Conservation (phyloP, 2,888 invertebrate species). For the Mythimna pallens region DNA sequence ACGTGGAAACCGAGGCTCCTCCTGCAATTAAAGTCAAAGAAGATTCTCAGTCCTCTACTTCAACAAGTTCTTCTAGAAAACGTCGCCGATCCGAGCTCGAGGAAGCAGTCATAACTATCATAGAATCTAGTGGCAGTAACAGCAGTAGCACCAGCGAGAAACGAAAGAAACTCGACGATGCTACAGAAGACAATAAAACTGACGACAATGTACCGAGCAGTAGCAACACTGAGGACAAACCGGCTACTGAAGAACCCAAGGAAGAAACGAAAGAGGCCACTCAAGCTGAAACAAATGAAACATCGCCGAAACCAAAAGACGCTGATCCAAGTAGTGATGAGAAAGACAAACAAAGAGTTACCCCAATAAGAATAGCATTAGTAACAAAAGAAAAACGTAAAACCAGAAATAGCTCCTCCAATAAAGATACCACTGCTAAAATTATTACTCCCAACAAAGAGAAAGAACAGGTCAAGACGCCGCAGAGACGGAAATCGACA, state of each 20-base stretch:
- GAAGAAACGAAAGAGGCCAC: conserved; percentile 18
- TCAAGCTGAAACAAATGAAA: conserved; percentile 36
- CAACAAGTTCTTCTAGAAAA: conserved; percentile 72
- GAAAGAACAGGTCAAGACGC: conserved; percentile 53
- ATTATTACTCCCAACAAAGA: conserved; percentile 57
- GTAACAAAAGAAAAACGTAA: conserved; percentile 69
- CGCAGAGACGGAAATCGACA: conserved; percentile 57
- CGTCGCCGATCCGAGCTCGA: conserved; percentile 82
- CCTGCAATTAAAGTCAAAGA: conserved; percentile 40
- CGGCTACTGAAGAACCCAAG: conserved; percentile 46
- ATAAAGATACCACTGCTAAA: conserved; percentile 58
- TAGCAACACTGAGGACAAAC: conserved; percentile 52
- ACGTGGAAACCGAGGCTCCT: conserved; percentile 68
- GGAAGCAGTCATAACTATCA: conserved; percentile 77
- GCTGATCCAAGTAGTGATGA: conserved; percentile 64
- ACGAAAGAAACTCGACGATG: conserved; percentile 68
- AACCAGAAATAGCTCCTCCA: conserved; percentile 63
- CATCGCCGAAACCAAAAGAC: conserved; percentile 53
- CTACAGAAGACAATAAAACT: conserved; percentile 53
- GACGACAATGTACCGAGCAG: conserved; percentile 53
- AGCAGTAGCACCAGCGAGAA: conserved; percentile 69
- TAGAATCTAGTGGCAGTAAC: conserved; percentile 68
- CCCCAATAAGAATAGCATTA: conserved; percentile 73
- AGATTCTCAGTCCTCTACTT: conserved; percentile 19
- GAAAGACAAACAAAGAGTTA: conserved; percentile 67